These are phyloP conservation scores for Drosophila lowei DNA, from an alignment of 1,140 invertebrate species.

Conservation along the genomic window DNA sequence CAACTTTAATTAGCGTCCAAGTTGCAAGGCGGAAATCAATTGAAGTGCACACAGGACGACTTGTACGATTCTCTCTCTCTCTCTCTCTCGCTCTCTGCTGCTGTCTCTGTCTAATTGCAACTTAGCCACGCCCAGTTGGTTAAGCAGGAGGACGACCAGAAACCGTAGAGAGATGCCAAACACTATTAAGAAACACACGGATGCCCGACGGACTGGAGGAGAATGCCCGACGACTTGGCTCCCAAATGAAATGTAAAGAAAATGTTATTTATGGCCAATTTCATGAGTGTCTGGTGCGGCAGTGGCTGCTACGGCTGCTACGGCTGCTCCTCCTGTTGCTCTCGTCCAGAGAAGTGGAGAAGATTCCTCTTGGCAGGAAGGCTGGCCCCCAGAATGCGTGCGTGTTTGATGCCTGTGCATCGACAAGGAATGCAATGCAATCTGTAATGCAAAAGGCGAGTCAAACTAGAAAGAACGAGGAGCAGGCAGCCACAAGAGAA, in stretches of 20 bases:
- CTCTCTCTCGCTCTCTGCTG: conserved; percentile 7
- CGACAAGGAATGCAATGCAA: conserved; percentile 70
- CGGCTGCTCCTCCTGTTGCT: conserved; percentile 49
- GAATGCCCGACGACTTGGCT: conserved; percentile 30
- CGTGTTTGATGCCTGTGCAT: conserved; percentile 32
- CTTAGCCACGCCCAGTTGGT: conserved; percentile 76
- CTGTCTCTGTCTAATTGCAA: conserved; percentile 69
- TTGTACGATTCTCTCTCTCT: conserved; percentile 22
- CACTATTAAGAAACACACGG: conserved; percentile 43
- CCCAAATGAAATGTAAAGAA: conserved; percentile 81
- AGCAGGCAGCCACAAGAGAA: no score
- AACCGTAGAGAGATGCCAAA: conserved; percentile 40
- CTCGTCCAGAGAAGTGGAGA: conserved; percentile 2
- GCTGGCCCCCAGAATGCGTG: conserved; percentile 42
- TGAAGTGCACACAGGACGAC: conserved; percentile 36
- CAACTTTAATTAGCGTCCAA: conserved; percentile 70
- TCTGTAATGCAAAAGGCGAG: conserved; percentile 78
- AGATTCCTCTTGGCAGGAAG: conserved; percentile 1
- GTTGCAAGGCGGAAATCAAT: conserved; percentile 55
- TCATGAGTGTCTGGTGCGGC: conserved; percentile 76
- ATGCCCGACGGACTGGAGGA: conserved; percentile 12
- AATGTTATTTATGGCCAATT: conserved; percentile 82
- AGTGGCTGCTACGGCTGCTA: conserved; percentile 21
- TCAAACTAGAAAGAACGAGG: conserved; percentile 19
- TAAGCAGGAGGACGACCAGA: conserved; percentile 58